These are phyloP conservation scores for Mycetomoellerius zeteki DNA, from an alignment of 1,140 invertebrate species.

Conservation along the genomic window DNA sequence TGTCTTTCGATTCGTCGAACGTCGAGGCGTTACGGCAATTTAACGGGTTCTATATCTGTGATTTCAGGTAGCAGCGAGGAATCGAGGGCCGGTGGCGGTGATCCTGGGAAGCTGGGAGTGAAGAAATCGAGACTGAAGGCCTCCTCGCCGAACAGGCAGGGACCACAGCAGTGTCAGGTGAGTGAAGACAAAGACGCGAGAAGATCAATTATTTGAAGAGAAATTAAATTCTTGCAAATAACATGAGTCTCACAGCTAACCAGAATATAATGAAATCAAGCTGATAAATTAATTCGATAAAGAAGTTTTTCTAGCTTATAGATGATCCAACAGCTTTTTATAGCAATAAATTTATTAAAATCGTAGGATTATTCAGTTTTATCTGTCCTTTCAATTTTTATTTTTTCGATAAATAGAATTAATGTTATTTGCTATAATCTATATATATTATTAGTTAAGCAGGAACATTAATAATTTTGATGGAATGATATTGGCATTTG, in stretches of 20 bases:
- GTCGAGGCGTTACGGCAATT: slow-evolving; percentile 47
- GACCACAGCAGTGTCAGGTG: slow-evolving; percentile 93
- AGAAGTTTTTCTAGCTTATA: neutral
- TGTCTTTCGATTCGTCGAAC: slow-evolving; percentile 19
- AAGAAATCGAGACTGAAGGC: slow-evolving; percentile 92
- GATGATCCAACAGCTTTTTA: neutral
- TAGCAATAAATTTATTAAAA: neutral
- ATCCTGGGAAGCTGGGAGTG: slow-evolving; percentile 86
- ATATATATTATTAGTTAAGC: neutral
- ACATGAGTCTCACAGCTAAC: neutral
- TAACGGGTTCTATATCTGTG: slow-evolving; percentile 61
- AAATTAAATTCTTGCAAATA: neutral
- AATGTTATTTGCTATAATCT: neutral
- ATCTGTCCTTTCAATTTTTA: neutral
- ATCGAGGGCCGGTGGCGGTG: slow-evolving; percentile 83
- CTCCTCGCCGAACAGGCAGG: slow-evolving; percentile 92
- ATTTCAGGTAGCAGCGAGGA: slow-evolving; percentile 86
- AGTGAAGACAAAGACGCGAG: slow-evolving; percentile 69
- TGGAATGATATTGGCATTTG: slow-evolving; percentile 33
- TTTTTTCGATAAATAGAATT: neutral
- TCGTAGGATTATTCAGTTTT: neutral
- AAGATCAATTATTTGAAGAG: neutral
- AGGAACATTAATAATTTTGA: slow-evolving; percentile 48
- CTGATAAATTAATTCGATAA: slow-evolving; percentile 4
- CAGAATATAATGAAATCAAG: neutral